phyloP scores from a whole-genome alignment of 1,140 invertebrate species.

The Drosophila fuyamai region DNA sequence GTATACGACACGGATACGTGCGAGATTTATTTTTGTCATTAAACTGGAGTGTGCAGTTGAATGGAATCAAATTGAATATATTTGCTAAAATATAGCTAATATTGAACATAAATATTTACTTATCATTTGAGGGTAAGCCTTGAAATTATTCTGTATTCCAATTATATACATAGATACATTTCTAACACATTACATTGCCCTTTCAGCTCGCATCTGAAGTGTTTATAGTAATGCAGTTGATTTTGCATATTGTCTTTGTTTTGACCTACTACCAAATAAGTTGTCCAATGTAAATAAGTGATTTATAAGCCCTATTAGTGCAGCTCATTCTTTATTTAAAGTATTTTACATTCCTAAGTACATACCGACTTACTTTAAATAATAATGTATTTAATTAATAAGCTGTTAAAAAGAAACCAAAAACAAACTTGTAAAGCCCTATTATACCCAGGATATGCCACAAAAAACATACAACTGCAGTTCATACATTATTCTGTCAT shows the following conservation, averaged over 20 bases:
- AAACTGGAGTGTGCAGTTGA: neutral
- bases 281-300: no score
- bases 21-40: conserved; percentile 26
- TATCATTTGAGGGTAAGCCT: neutral
- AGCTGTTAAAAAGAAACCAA: neutral
- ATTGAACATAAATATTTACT: neutral
- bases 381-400: neutral
- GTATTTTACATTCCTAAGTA: no score
- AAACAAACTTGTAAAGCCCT: neutral
- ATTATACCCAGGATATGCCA: neutral
- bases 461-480: neutral
- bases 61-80: conserved; percentile 10
- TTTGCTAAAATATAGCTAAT: conserved; percentile 5
- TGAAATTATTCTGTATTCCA: no score
- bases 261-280: no score
- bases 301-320: no score
- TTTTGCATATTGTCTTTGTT: no score
- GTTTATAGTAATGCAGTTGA: no score
- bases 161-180: no score
- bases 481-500: neutral
- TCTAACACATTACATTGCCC: no score
- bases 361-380: no score
- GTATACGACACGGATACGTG: conserved; percentile 30
- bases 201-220: no score
- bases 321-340: no score